Evolutionary conservation across 2,113 vertebrate genomes (phyloP).

Genomic region (Notarius lentiginosus): DNA sequence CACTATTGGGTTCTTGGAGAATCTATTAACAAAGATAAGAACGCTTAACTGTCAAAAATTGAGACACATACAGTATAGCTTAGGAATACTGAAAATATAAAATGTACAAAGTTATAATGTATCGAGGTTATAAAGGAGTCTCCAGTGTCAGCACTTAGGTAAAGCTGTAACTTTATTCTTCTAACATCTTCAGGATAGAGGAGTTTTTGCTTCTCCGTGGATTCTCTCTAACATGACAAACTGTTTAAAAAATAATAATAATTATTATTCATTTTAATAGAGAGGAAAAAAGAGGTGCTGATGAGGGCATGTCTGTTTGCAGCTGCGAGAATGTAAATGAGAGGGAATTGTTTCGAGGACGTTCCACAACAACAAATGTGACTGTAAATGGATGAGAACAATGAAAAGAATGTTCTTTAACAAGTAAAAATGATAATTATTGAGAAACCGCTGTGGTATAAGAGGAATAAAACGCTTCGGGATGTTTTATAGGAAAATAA

Average conservation of each 20-base stretch:
- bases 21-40: neutral
- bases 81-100: neutral
- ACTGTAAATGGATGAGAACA: neutral
- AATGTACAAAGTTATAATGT: no score
- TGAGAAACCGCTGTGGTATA: neutral
- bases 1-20: neutral
- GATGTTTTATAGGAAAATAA: neutral
- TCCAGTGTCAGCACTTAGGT: neutral
- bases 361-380: neutral
- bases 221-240: neutral
- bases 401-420: neutral
- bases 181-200: neutral
- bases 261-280: neutral
- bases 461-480: neutral
- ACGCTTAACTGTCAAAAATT: neutral
- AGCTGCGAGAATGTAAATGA: no score
- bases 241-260: no score
- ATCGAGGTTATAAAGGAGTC: neutral
- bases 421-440: neutral
- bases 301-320: no score
- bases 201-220: neutral
- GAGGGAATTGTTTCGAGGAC: no score
- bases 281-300: neutral
- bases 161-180: neutral
- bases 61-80: neutral